Conservation (phyloP, 2,888 invertebrate species). For the Tetramorium bicarinatum region DNA sequence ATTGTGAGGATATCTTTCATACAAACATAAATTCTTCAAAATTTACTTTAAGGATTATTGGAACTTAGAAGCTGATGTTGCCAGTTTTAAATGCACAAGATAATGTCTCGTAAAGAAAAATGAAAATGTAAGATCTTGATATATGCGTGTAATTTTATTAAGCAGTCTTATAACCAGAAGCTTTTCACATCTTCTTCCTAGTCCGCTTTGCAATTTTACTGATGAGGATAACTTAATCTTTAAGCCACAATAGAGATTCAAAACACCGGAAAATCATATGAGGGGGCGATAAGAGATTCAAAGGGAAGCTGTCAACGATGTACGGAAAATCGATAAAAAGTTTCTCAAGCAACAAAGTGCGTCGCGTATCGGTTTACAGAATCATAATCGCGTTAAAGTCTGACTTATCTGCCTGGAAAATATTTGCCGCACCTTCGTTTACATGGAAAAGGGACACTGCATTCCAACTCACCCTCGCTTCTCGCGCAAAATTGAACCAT, state of each 20-base stretch:
- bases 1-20: neutral
- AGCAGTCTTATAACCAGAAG: neutral
- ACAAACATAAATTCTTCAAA: neutral
- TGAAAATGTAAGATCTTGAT: neutral
- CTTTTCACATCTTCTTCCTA: neutral
- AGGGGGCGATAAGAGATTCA: slow-evolving; percentile 8
- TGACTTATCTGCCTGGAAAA: slow-evolving; percentile 48
- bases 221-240: slow-evolving; percentile 25
- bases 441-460: neutral
- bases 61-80: neutral
- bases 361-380: slow-evolving; percentile 59
- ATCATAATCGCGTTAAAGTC: slow-evolving; percentile 64
- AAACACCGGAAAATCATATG: slow-evolving; percentile 33
- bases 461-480: neutral
- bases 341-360: slow-evolving; percentile 24
- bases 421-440: slow-evolving; percentile 48
- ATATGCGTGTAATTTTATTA: neutral
- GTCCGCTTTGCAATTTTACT: slow-evolving; percentile 18
- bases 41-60: slow-evolving; percentile 3
- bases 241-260: slow-evolving; percentile 21
- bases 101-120: neutral
- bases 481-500: slow-evolving; percentile 35
- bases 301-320: neutral
- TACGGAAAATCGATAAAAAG: slow-evolving; percentile 52
- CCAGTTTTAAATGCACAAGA: neutral